Evolutionary conservation across 2,888 invertebrate species (phyloP).

Genomic region (Caenorhabditis macrosperma): DNA sequence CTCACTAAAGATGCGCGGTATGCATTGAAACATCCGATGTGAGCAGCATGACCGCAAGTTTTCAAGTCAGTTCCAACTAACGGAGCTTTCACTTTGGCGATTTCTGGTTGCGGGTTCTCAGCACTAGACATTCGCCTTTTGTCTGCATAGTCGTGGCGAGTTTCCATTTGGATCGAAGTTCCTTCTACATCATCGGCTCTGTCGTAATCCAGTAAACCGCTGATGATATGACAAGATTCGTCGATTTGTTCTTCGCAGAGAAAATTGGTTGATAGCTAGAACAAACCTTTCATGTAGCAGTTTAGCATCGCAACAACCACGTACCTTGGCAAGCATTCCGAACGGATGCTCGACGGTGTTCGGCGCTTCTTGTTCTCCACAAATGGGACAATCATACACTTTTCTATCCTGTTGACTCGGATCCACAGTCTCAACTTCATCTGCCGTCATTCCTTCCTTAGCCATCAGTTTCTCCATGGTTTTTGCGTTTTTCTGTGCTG

Average conservation of each 20-base stretch:
- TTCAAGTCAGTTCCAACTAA: constrained; percentile 89
- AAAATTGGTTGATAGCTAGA: constrained; percentile 45
- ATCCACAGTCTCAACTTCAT: constrained; percentile 69
- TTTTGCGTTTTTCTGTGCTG: constrained; percentile 47
- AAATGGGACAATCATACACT: constrained; percentile 75
- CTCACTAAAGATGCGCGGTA: constrained; percentile 87
- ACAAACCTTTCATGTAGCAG: background rate
- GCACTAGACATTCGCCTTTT: background rate
- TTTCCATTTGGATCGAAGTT: constrained; percentile 14
- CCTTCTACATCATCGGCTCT: background rate
- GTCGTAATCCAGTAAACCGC: constrained; percentile 22
- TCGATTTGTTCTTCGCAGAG: constrained; percentile 52
- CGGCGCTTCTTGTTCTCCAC: constrained; percentile 67
- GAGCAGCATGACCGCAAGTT: constrained; percentile 97
- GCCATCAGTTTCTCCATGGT: constrained; percentile 72
- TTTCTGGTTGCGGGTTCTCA: background rate
- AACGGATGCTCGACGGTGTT: constrained; percentile 65
- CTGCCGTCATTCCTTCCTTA: constrained; percentile 68
- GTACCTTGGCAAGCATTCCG: constrained; percentile 65
- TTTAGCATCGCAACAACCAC: background rate
- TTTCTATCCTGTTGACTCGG: constrained; percentile 57
- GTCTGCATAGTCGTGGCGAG: constrained; percentile 1
- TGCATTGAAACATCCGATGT: constrained; percentile 92
- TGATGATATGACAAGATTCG: background rate
- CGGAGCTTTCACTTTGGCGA: constrained; percentile 14